Evolutionary conservation across 1,140 invertebrate species (phyloP).

Genomic region (Physella acuta): DNA sequence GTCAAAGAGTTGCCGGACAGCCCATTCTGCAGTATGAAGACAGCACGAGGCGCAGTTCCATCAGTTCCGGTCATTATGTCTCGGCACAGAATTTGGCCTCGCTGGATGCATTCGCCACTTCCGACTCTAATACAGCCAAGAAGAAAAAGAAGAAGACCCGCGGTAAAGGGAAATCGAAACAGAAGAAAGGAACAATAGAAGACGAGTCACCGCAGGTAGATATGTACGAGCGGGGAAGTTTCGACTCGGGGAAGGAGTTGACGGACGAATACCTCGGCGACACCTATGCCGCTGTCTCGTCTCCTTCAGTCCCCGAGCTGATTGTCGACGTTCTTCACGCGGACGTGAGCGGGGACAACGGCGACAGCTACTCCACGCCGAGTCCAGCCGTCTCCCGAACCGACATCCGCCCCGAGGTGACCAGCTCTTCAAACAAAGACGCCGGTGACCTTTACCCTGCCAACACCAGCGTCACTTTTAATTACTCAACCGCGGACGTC

Average conservation of each 20-base stretch:
- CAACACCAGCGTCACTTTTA: not conserved
- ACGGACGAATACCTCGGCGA: not conserved
- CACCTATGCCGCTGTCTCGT: not conserved
- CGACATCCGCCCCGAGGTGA: not conserved
- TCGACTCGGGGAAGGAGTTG: not conserved
- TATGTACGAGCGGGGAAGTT: not conserved
- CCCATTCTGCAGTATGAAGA: not conserved
- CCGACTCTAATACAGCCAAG: no score
- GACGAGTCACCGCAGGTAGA: not conserved
- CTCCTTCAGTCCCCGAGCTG: constrained; percentile 7
- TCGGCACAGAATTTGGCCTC: not conserved
- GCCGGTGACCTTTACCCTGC: no score
- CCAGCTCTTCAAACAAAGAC: no score
- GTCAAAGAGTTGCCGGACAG: not conserved
- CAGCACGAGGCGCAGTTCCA: not conserved
- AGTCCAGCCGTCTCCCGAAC: not conserved
- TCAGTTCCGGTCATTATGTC: not conserved
- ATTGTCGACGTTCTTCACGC: constrained; percentile 17
- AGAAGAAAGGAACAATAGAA: not conserved
- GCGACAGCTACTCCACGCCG: not conserved
- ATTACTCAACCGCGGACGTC: not conserved
- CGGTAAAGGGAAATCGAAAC: not conserved
- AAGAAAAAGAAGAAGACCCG: no score
- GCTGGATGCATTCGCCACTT: not conserved
- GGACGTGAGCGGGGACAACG: not conserved